Base-by-base conservation (phyloP, 92 coral and sea anemone genomes). In the Muricea muricata region DNA sequence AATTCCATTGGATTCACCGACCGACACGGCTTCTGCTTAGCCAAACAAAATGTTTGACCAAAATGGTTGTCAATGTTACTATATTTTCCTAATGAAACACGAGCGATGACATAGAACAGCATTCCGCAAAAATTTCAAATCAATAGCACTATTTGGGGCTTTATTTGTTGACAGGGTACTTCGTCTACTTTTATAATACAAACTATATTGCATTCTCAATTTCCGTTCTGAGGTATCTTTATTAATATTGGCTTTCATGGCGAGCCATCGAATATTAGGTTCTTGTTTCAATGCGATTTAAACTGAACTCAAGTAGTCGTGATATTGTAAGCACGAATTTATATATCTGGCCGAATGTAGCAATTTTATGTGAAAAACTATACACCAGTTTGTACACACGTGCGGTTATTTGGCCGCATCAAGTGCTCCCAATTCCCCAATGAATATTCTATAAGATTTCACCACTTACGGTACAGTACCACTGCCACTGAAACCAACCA, bases 111-210 rank as follows among this genome's bases (percentile, higher is more conserved):
- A 63, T 32, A 4, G 70, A 63, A 28, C 18, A 63, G 34, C 70
- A 63, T 28, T 63, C 34, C 18, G 17, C 70, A 29, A 32, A 63
- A 28, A 30, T 2, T 13, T 11, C 17, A 32, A 26, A 2, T 60
- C 68, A 33, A 48, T 40, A 52, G 80, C 80, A 50, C 23, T 35
- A 50, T 50, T 75, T 32, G 26, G 17, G 50, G 23, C 28, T 31
- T n/a, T 47, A 75, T 75, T 47, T 75, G 80, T 75, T 75, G 80
- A 75, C 80, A 75, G 39, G 41, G 34, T 47, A 31, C 65, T 48
- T 48, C 33, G 39, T 25, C 25, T 29, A 52, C 80, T 37, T 37
- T 40, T 47, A 75, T 12, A 23, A 28, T 48, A 26, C 23, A 47
- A 12, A 28, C 34, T 20, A 31, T 47, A 35, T 29, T n/a, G 25